These are phyloP conservation scores for Oscheius myriophilus DNA, from an alignment of 2,888 invertebrate genomes.

Conservation along the genomic window DNA sequence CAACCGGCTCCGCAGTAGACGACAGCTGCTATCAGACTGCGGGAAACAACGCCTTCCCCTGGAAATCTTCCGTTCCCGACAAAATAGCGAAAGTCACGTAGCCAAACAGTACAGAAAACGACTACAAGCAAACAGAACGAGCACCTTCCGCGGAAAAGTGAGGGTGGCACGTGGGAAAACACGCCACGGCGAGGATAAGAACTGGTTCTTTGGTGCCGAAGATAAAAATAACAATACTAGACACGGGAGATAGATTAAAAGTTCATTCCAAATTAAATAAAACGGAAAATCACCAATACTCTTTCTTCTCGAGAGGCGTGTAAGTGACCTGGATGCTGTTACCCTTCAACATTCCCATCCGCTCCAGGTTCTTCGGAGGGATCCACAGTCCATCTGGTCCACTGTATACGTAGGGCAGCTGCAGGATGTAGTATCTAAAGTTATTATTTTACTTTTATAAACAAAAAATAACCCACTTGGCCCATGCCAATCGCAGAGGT, in stretches of 20 bases:
- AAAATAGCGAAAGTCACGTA: conserved; percentile 26
- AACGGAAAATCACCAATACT: neutral
- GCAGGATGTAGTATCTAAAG: conserved; percentile 59
- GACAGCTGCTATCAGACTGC: conserved; percentile 10
- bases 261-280: too few species aligned
- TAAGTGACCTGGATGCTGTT: conserved; percentile 38
- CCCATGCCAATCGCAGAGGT: conserved; percentile 55
- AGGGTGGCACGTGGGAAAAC: too few species aligned
- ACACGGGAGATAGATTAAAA: too few species aligned
- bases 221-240: too few species aligned
- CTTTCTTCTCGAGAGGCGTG: conserved; percentile 33
- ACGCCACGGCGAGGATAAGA: too few species aligned
- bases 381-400: conserved; percentile 48
- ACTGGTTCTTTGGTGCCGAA: too few species aligned
- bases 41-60: neutral
- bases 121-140: too few species aligned
- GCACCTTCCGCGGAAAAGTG: too few species aligned
- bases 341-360: conserved; percentile 31
- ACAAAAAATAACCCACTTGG: conserved; percentile 35
- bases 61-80: neutral
- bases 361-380: conserved; percentile 31
- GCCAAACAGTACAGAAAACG: conserved; percentile 4
- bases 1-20: neutral
- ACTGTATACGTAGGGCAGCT: conserved; percentile 56
- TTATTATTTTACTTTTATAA: neutral